Conservation (phyloP, 1,140 invertebrate genomes). For the Bombus ignitus region DNA sequence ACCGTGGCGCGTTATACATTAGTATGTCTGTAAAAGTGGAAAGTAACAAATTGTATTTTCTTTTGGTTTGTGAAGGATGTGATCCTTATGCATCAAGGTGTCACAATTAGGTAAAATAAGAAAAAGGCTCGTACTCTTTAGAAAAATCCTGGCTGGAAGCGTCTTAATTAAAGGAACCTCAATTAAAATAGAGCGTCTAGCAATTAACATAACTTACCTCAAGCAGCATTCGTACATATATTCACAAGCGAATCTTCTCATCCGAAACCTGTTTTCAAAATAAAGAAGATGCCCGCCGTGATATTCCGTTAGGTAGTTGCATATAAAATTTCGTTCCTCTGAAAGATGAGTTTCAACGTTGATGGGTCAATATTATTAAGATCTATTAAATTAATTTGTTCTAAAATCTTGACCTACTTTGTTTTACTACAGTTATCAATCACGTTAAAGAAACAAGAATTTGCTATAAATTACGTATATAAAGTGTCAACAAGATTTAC, state of each 20-base stretch:
- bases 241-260: background rate
- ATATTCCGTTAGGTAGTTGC: background rate
- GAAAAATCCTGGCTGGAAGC: background rate
- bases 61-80: background rate
- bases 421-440: too few relatives aligned
- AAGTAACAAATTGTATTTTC: background rate
- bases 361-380: background rate
- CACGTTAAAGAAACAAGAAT: too few relatives aligned
- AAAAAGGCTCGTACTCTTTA: background rate
- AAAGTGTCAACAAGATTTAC: too few relatives aligned
- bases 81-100: background rate
- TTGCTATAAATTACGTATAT: too few relatives aligned
- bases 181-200: background rate
- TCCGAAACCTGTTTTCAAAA: background rate
- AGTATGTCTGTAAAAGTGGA: background rate
- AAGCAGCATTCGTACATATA: background rate
- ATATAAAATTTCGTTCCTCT: background rate
- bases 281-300: background rate
- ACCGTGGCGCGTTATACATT: background rate
- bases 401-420: background rate
- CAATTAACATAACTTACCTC: background rate
- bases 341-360: background rate
- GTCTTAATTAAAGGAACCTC: background rate
- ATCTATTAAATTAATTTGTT: background rate
- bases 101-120: background rate